phyloP scores from a whole-genome alignment of 2,797 vertebrate species.

The Micrastur ruficollis region DNA sequence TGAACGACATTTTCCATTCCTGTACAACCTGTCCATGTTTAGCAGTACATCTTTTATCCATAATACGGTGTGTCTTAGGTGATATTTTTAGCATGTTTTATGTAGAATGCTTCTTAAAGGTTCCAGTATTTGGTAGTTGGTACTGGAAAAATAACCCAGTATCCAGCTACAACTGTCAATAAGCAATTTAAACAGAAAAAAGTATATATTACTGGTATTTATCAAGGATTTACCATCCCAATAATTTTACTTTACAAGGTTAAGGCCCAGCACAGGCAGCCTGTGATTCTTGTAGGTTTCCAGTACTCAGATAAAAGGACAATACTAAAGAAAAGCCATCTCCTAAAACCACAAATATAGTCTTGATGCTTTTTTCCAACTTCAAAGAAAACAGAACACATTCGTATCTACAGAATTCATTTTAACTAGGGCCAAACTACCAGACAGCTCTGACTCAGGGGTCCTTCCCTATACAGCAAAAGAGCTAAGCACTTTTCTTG shows the following conservation, averaged over 20 bases:
- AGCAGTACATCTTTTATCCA: neutral
- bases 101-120: neutral
- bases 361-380: neutral
- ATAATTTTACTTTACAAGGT: neutral
- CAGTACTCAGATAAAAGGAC: neutral
- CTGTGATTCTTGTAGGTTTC: neutral
- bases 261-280: neutral
- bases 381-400: neutral
- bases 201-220: neutral
- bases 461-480: neutral
- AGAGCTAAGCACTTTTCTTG: neutral
- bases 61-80: neutral
- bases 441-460: neutral
- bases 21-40: neutral
- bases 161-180: neutral
- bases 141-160: neutral
- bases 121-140: neutral
- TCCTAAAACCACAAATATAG: neutral
- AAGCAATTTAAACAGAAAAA: neutral
- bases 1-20: neutral
- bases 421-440: neutral
- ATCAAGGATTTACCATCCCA: neutral
- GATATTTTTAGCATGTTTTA: neutral
- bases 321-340: neutral
- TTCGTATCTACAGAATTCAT: neutral